Conservation (phyloP, 2,113 vertebrate species). For the Hippoglossus stenolepis region DNA sequence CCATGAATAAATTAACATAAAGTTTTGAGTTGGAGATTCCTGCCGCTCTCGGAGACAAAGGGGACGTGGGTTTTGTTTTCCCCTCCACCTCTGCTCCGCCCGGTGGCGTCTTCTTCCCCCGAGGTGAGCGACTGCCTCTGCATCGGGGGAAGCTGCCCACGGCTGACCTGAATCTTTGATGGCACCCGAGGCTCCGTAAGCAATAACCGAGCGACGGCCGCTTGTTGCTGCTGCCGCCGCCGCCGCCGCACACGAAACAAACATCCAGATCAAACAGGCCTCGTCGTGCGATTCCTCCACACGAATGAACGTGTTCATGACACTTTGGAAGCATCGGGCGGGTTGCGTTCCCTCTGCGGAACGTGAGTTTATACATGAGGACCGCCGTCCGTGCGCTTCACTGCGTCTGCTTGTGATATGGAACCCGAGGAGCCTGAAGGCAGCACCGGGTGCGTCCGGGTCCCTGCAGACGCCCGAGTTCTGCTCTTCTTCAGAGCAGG, state of each 20-base stretch:
- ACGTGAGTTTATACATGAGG: constrained; percentile 2
- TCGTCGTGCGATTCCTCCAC: constrained; percentile 16
- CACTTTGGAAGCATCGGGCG: constrained; percentile 25
- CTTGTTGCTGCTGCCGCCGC: no score
- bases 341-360: constrained; percentile 19
- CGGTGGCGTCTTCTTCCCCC: constrained; percentile 33
- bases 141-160: constrained; percentile 12
- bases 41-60: not conserved
- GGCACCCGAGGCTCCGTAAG: constrained; percentile 44
- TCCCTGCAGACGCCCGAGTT: constrained; percentile 9
- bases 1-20: constrained; percentile 34
- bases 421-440: constrained; percentile 41
- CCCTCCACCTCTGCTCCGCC: constrained; percentile 11
- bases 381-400: not conserved
- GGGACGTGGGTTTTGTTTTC: constrained; percentile 14
- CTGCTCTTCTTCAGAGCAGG: not conserved
- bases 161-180: constrained; percentile 75
- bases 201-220: constrained; percentile 26
- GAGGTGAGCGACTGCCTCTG: not conserved
- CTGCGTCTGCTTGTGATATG: constrained; percentile 1
- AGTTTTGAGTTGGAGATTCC: not conserved
- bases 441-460: constrained; percentile 12
- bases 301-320: constrained; percentile 3
- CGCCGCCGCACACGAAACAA: constrained; percentile 25
- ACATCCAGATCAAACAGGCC: constrained; percentile 7